These are phyloP conservation scores for Portunus trituberculatus DNA, from an alignment of 1,140 invertebrate genomes.

Conservation along the genomic window DNA sequence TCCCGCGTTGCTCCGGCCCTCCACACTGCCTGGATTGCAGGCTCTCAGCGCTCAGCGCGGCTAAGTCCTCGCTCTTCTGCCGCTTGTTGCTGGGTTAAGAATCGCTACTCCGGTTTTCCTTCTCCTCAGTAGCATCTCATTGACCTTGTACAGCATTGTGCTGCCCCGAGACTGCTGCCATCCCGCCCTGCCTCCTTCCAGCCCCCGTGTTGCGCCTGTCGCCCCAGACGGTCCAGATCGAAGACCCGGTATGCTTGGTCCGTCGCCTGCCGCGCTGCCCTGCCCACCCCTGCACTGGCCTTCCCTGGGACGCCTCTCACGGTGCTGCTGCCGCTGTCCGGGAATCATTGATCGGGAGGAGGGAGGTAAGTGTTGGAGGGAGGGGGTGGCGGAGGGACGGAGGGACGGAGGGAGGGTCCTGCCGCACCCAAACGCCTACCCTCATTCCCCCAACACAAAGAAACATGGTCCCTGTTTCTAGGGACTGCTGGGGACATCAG, in stretches of 20 bases:
- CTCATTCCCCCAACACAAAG: constrained; percentile 17
- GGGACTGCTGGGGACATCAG: background rate
- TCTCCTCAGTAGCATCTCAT: background rate
- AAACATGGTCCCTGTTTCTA: background rate
- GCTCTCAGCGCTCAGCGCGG: background rate
- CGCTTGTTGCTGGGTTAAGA: constrained; percentile 18
- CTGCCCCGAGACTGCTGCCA: background rate
- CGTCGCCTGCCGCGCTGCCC: background rate
- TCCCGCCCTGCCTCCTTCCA: background rate
- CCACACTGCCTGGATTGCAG: background rate
- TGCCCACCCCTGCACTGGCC: background rate
- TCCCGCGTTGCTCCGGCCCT: background rate
- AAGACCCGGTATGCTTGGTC: background rate
- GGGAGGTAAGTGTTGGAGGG: constrained; percentile 17
- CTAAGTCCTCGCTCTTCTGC: background rate
- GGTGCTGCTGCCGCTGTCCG: constrained; percentile 5
- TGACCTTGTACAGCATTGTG: background rate
- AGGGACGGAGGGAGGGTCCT: background rate
- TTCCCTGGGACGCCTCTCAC: constrained; percentile 4
- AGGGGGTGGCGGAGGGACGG: background rate
- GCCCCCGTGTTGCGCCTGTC: background rate
- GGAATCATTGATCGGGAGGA: constrained; percentile 20
- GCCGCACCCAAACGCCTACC: background rate
- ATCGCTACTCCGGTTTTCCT: background rate
- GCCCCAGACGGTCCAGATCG: background rate